These are phyloP conservation scores for Bagarius yarrelli DNA, from an alignment of 2,113 vertebrate genomes.

Conservation along the genomic window DNA sequence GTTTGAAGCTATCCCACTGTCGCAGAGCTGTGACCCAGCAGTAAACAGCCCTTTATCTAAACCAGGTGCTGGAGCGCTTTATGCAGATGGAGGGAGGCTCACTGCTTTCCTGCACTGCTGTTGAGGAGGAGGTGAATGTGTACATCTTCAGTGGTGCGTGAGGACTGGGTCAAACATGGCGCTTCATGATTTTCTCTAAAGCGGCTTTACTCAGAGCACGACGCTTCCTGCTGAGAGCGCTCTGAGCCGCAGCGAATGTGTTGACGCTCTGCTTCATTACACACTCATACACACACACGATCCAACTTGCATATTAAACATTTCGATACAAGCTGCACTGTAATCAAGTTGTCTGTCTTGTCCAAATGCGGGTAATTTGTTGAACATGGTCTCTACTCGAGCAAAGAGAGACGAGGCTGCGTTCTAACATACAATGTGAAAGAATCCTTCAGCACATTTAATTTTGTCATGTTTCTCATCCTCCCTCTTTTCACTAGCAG, in stretches of 20 bases:
- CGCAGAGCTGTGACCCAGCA: constrained; percentile 6
- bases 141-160: constrained; percentile 18
- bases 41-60: background rate
- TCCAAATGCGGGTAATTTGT: background rate
- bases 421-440: background rate
- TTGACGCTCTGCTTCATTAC: constrained; percentile 47
- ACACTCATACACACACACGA: constrained; percentile 26
- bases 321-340: constrained; percentile 23
- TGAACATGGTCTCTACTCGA: constrained; percentile 10
- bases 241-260: constrained; percentile 36
- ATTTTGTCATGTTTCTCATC: background rate
- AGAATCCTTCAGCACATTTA: background rate
- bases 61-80: constrained; percentile 32
- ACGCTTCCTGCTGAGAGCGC: constrained; percentile 44
- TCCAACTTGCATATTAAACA: constrained; percentile 22
- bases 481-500: background rate
- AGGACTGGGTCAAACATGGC: constrained; percentile 45
- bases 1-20: background rate
- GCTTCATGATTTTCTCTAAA: constrained; percentile 36
- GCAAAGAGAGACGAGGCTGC: background rate
- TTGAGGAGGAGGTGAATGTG: constrained; percentile 8
- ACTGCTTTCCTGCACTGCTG: background rate
- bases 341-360: constrained; percentile 25
- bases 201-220: constrained; percentile 33
- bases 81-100: background rate